These are phyloP conservation scores for Macrobrachium nipponense DNA, from an alignment of 1,140 invertebrate genomes.

Conservation along the genomic window DNA sequence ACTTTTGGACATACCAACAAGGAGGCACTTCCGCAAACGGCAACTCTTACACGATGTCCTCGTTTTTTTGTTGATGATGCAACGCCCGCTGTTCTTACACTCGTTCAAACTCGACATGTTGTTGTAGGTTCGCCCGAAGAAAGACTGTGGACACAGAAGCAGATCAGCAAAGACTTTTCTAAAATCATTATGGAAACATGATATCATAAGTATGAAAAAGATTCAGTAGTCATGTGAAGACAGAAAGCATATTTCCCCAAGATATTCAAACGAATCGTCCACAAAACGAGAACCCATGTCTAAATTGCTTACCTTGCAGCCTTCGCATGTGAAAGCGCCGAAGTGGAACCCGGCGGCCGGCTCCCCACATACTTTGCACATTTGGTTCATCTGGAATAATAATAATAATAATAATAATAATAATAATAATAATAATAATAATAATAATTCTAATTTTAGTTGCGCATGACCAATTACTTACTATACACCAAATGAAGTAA, in stretches of 20 bases:
- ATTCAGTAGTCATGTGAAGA: too few relatives aligned
- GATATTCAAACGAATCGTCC: too few relatives aligned
- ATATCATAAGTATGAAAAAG: neutral
- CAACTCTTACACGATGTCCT: slow-evolving; percentile 95
- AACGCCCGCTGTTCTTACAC: slow-evolving; percentile 92
- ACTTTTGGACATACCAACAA: slow-evolving; percentile 96
- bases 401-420: neutral
- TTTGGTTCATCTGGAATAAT: slow-evolving; percentile 42
- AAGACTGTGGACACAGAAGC: slow-evolving; percentile 78
- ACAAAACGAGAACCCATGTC: too few relatives aligned
- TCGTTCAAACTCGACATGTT: slow-evolving; percentile 90
- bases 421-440: neutral
- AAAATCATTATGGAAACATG: too few relatives aligned
- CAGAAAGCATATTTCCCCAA: too few relatives aligned
- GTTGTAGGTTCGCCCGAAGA: slow-evolving; percentile 96
- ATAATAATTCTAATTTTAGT: neutral
- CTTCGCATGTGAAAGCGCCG: slow-evolving; percentile 54
- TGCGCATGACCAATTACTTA: too few relatives aligned
- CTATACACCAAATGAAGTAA: too few relatives aligned
- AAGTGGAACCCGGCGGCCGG: slow-evolving; percentile 54
- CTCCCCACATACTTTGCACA: slow-evolving; percentile 51
- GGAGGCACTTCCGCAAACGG: slow-evolving; percentile 88
- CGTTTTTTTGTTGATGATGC: slow-evolving; percentile 96
- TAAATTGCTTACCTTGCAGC: slow-evolving; percentile 39
- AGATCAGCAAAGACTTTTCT: too few relatives aligned